Evolutionary conservation across 2,888 invertebrate species (phyloP), one percentile per base, ranked within the genome.

Genomic region (Mythimna ferrago): DNA sequence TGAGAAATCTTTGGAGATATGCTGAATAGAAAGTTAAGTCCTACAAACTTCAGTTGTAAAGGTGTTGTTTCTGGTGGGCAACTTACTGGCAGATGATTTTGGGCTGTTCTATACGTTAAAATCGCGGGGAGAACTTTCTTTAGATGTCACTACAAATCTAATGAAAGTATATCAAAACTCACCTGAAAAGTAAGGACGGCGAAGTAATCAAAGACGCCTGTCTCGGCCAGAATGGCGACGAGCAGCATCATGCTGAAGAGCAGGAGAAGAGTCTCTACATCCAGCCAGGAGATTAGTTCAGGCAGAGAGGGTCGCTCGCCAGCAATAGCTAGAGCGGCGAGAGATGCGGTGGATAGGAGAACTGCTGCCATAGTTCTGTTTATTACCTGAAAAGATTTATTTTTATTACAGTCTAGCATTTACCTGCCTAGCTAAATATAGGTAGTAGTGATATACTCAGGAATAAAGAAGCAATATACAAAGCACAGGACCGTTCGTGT

Each of bases 201-300:
- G 64, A 98, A 93, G 90, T 97, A 98, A 93, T 99, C 98, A 86
- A 99, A 99, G 88, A 99, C 96, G 5, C 99, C 99, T 0, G 99
- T 98, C 90, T 99, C 98, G 0, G 98, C 98, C 79, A 99, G 96
- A 73, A 99, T 97, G 0, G 98, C 97, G 0, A 99, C 98, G 32
- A 99, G 94, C 1, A 98, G 97, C 99, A 99, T 99, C 99, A 99
- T 99, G 58, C 98, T 98, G 92, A 98, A 98, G 0, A 98, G 95
- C 32, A 98, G 90, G n/a, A 98, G 95, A 1, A 98, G 91, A 0
- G 98, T 98, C 89, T 98, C 98, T 84, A 98, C 96, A 84, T 99
- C 98, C 87, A 99, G 97, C 99, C 99, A 99, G 16, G 98, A 97
- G 6, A 98, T 96, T 54, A 99, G 96, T 91, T 98, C 98, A 0